phyloP scores from a whole-genome alignment of 2,797 vertebrate species.

The Enteromius mattozi region DNA sequence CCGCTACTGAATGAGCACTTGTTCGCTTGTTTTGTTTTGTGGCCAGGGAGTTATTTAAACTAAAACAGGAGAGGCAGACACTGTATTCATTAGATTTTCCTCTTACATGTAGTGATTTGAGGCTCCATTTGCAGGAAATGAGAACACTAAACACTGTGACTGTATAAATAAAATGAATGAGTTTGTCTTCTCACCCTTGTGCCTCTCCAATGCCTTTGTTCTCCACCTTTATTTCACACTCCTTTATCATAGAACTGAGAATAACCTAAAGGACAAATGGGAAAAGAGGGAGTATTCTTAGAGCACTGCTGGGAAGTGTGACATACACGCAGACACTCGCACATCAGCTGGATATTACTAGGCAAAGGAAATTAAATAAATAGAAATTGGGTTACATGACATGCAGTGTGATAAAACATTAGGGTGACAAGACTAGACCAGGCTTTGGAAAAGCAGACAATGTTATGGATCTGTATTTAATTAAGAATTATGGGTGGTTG shows the following conservation, averaged over 20 bases:
- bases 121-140: conserved; percentile 1
- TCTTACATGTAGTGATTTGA: neutral
- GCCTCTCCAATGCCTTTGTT: conserved; percentile 94
- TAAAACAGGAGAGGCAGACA: neutral
- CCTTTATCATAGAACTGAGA: conserved; percentile 98
- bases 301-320: conserved; percentile 52
- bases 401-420: neutral
- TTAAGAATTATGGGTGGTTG: conserved; percentile 2
- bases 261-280: conserved; percentile 85
- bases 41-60: conserved; percentile 3
- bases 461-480: neutral
- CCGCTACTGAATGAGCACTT: conserved; percentile 24
- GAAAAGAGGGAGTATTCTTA: conserved; percentile 59
- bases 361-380: conserved; percentile 59
- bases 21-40: conserved; percentile 13
- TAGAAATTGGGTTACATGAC: conserved; percentile 29
- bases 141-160: neutral
- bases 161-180: neutral
- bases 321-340: conserved; percentile 34
- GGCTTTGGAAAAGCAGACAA: neutral
- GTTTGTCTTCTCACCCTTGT: conserved; percentile 85
- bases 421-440: neutral
- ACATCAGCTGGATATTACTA: conserved; percentile 74
- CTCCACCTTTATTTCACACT: conserved; percentile 99
- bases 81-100: neutral